Evolutionary conservation across 1,140 invertebrate genomes (phyloP).

Genomic region (Tetraneura akinire): DNA sequence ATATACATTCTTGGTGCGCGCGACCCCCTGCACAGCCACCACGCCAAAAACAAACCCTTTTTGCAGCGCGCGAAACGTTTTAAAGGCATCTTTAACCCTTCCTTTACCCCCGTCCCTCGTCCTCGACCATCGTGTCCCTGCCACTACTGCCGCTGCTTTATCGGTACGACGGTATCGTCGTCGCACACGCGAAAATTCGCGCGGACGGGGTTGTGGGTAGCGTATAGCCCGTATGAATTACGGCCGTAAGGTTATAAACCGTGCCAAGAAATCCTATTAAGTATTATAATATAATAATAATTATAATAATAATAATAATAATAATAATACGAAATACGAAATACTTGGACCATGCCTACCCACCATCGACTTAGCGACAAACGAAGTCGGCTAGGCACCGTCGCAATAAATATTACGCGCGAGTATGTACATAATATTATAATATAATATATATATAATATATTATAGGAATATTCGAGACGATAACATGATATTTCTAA

Average conservation of each 20-base stretch:
- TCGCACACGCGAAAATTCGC: too few species aligned
- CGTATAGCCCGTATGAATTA: conserved; percentile 36
- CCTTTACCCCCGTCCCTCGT: conserved; percentile 20
- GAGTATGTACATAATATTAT: neutral
- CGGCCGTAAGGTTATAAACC: conserved; percentile 48
- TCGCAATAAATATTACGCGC: neutral
- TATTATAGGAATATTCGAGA: conserved; percentile 33
- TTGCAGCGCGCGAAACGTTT: conserved; percentile 40
- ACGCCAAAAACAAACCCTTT: conserved; percentile 35
- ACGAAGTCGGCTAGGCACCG: too few species aligned
- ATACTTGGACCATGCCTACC: conserved; percentile 28
- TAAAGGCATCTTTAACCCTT: conserved; percentile 46
- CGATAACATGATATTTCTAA: conserved; percentile 30
- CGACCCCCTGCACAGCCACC: neutral
- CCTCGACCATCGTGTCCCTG: too few species aligned
- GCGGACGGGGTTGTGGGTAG: neutral
- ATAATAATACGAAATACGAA: too few species aligned
- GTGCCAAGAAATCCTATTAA: conserved; percentile 51
- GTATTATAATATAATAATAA: conserved; percentile 5
- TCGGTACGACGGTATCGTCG: too few species aligned
- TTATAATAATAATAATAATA: too few species aligned
- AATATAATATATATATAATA: neutral
- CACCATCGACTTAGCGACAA: neutral
- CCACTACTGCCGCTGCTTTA: too few species aligned
- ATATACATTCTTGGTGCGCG: conserved; percentile 37